Conservation (phyloP, 1,140 invertebrate species). For the Lethocerus indicus region DNA sequence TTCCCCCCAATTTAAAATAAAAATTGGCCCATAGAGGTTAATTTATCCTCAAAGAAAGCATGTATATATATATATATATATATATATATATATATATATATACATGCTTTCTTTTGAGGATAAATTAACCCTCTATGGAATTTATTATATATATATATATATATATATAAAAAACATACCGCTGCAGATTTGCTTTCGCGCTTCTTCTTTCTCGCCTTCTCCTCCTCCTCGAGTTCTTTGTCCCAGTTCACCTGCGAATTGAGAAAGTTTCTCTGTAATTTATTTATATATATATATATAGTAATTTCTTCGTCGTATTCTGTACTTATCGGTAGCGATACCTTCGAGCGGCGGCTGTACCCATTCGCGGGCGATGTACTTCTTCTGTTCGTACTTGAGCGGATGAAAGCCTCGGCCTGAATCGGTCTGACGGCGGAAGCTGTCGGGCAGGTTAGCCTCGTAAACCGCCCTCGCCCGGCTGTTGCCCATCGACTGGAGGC, state of each 20-base stretch:
- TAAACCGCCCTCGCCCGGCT: conserved; percentile 91
- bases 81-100: too few species aligned
- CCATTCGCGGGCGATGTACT: conserved; percentile 95
- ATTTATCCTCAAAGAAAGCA: too few species aligned
- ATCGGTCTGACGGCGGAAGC: conserved; percentile 85
- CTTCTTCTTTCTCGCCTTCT: conserved; percentile 59
- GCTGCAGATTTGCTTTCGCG: conserved; percentile 20
- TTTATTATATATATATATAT: too few species aligned
- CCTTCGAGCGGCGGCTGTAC: conserved; percentile 70
- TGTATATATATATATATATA: too few species aligned
- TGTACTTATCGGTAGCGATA: conserved; percentile 22
- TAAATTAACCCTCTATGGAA: too few species aligned
- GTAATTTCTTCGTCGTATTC: not conserved
- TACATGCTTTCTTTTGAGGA: too few species aligned
- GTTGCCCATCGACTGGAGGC: conserved; percentile 96
- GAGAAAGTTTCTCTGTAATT: not conserved
- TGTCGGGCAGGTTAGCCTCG: conserved; percentile 92
- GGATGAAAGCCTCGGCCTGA: conserved; percentile 87
- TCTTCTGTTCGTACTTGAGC: conserved; percentile 96
- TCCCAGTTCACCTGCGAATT: conserved; percentile 40
- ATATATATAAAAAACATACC: too few species aligned
- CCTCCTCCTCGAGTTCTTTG: conserved; percentile 74
- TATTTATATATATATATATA: not conserved
- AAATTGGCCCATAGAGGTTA: too few species aligned
- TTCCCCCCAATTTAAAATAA: too few species aligned